phyloP scores from a whole-genome alignment of 1,140 invertebrate genomes.

The Venustaconcha ellipsiformis region DNA sequence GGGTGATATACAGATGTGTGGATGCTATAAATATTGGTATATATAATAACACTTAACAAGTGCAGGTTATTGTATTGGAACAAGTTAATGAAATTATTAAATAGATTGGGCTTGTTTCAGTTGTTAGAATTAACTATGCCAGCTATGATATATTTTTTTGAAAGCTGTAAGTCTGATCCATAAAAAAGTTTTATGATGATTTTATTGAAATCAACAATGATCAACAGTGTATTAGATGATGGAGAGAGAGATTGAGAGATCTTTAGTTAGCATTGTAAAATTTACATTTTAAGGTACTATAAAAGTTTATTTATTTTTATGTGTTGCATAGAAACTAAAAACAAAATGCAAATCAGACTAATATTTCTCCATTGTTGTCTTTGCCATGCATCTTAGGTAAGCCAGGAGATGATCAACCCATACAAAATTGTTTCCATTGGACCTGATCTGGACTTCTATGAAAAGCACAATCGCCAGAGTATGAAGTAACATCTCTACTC shows the following conservation, averaged over 20 bases:
- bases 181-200: too few relatives aligned
- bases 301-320: not conserved
- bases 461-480: constrained; percentile 43
- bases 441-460: constrained; percentile 56
- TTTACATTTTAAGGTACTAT: not conserved
- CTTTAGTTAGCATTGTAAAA: not conserved
- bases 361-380: not conserved
- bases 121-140: not conserved
- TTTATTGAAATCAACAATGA: not conserved
- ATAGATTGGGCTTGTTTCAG: not conserved
- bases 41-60: not conserved
- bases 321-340: not conserved
- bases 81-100: not conserved
- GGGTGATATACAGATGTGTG: not conserved
- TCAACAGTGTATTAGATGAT: not conserved
- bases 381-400: constrained; percentile 36
- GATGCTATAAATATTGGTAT: not conserved
- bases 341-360: not conserved
- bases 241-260: not conserved
- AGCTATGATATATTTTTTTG: not conserved
- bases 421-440: constrained; percentile 58
- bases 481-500: too few relatives aligned
- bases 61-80: not conserved
- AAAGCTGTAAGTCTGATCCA: too few relatives aligned
- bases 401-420: constrained; percentile 56